Percentiles rank a stretch among this genome's conserved stretches.
phyloP scores from a whole-genome alignment of 2,888 invertebrate genomes.

The Tineola bisselliella region DNA sequence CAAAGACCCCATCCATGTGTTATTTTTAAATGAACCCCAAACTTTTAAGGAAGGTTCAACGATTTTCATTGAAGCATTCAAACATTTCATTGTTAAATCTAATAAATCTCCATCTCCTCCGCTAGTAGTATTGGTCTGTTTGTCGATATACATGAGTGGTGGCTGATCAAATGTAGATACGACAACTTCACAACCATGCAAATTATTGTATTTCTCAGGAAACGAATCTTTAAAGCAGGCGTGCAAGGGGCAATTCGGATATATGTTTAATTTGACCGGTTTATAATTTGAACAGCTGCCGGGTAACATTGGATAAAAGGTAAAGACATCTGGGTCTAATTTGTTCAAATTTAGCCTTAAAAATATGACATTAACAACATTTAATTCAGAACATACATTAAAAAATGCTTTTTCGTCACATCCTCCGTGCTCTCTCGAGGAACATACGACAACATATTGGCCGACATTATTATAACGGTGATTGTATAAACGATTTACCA shows the following conservation, averaged over 20 bases:
- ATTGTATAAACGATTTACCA: slow-evolving; percentile 26
- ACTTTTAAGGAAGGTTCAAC: slow-evolving; percentile 24
- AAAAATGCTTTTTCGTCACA: slow-evolving; percentile 33
- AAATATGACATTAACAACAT: slow-evolving; percentile 31
- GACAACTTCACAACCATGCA: slow-evolving; percentile 29
- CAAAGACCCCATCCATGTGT: slow-evolving; percentile 38
- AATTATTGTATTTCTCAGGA: slow-evolving; percentile 30
- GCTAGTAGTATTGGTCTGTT: slow-evolving; percentile 23
- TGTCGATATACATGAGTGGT: slow-evolving; percentile 37
- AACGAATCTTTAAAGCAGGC: slow-evolving; percentile 27
- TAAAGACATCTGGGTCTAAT: slow-evolving; percentile 23
- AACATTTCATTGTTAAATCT: slow-evolving; percentile 25
- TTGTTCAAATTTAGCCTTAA: slow-evolving; percentile 22
- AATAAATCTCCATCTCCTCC: slow-evolving; percentile 40
- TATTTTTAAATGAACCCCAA: slow-evolving; percentile 24
- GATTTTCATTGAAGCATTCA: slow-evolving; percentile 36
- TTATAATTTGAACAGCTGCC: slow-evolving; percentile 28
- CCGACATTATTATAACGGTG: slow-evolving; percentile 32
- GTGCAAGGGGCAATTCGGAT: slow-evolving; percentile 22
- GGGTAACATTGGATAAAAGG: slow-evolving; percentile 26
- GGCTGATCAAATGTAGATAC: slow-evolving; percentile 39
- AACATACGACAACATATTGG: slow-evolving; percentile 33
- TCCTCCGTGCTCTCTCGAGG: slow-evolving; percentile 20
- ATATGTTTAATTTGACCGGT: slow-evolving; percentile 25
- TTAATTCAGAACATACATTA: slow-evolving; percentile 22